A percentile compares a stretch with the other conserved stretches of the same genome.
phyloP scores from a whole-genome alignment of 2,113 vertebrate genomes.

The Amazona guildingii region DNA sequence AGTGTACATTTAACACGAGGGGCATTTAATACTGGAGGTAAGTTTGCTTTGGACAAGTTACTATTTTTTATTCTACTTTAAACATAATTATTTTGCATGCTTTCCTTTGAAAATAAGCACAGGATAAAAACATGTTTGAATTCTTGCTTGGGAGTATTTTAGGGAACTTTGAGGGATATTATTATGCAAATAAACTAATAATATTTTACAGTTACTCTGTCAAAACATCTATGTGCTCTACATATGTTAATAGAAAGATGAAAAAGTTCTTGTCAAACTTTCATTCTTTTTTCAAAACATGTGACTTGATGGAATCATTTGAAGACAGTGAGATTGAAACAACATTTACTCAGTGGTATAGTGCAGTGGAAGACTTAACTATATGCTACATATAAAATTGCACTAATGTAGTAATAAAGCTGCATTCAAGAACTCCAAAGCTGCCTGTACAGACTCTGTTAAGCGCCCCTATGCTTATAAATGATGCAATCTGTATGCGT shows the following conservation, averaged over 20 bases:
- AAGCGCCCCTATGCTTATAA: background rate
- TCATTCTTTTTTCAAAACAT: background rate
- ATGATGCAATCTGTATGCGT: background rate
- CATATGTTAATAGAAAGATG: background rate
- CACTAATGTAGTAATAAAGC: background rate
- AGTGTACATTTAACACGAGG: background rate
- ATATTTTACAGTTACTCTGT: background rate
- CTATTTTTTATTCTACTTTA: background rate
- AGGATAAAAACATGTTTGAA: background rate
- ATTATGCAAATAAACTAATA: background rate
- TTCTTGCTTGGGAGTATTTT: background rate
- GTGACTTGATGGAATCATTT: background rate
- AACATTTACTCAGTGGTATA: background rate
- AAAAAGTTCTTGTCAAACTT: background rate
- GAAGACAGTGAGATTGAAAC: background rate
- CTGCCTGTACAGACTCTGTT: background rate
- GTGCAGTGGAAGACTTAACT: background rate
- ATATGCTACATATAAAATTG: background rate
- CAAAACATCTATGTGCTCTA: background rate
- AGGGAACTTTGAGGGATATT: background rate
- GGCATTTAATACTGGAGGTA: background rate
- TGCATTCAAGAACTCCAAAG: background rate
- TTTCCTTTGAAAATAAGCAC: background rate
- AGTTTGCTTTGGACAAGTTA: background rate
- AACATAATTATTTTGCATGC: background rate